Evolutionary conservation across 2,797 vertebrate genomes (phyloP), one percentile per base, ranked within the genome.

Genomic region (Diplodus puntazzo): DNA sequence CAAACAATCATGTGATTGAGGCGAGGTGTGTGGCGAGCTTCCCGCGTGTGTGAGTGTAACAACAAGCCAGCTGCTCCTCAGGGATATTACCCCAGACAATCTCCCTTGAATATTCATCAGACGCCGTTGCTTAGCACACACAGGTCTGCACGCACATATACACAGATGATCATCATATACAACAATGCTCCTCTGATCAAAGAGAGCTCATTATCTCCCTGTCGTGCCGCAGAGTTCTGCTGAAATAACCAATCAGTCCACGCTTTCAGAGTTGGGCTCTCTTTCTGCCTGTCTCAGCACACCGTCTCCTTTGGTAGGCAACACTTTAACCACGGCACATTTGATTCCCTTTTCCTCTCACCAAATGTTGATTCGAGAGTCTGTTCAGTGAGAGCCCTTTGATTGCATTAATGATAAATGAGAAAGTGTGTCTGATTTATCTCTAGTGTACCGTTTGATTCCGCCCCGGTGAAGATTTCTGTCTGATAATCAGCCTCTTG

Each of bases 101-200:
- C 62, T 53, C 43, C 5, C 63, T 79, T 91, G 90, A 91, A 93
- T 93, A 94, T 93, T 92, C 89, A 93, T 92, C 74, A 92, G 75
- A 27, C 78, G 21, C 68, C 77, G 73, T 84, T 81, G 64, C 78
- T 65, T 27, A 5, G 10, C 21, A 23, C 74, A 25, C 72, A 21
- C 69, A 79, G 71, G 64, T 68, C 59, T 43, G 39, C 42, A 39
- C 27, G 30, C 75, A 79, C 79, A 50, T 66, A 59, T 58, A 65
- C 11, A 60, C 34, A 69, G 50, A 83, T 20, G 77, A 84, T 88
- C 83, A 85, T 88, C 85, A 81, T 75, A 84, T 75, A 90, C 79
- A 90, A 91, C 86, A 94, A 91, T 91, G 82, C 77, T 74, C 42
- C 81, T 73, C 84, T 91, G 91, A 95, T 94, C 91, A 95, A 95